phyloP scores from a whole-genome alignment of 2,113 vertebrate genomes.

The Crotalus helleri region DNA sequence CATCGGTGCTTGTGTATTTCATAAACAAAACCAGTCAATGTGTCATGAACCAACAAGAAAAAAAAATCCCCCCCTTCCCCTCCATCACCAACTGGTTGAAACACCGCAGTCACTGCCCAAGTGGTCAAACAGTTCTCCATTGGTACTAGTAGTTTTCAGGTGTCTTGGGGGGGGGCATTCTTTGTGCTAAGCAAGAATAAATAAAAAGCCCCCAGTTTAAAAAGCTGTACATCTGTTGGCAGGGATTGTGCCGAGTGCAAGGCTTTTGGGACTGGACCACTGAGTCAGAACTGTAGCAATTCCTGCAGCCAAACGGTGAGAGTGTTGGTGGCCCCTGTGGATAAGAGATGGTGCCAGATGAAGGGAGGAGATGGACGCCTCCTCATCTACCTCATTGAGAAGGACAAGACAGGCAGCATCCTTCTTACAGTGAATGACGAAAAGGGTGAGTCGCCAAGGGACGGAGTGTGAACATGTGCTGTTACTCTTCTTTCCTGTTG shows the following conservation, averaged over 20 bases:
- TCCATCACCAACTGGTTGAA: not conserved
- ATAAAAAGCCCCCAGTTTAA: not conserved
- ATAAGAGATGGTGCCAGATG: slow-evolving; percentile 61
- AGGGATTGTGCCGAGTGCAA: slow-evolving; percentile 66
- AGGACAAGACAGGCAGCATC: not conserved
- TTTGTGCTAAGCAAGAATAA: not conserved
- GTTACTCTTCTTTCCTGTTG: not conserved
- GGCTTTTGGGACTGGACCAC: slow-evolving; percentile 52
- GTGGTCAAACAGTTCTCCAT: not conserved
- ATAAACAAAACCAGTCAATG: no score
- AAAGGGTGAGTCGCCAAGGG: not conserved
- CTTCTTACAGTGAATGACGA: slow-evolving; percentile 36
- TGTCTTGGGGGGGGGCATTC: not conserved
- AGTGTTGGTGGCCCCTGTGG: not conserved
- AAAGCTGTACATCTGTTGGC: not conserved
- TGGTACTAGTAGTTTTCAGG: not conserved
- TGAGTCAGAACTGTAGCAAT: slow-evolving; percentile 54
- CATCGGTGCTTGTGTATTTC: no score
- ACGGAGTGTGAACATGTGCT: no score
- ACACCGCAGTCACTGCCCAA: not conserved
- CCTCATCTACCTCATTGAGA: slow-evolving; percentile 50
- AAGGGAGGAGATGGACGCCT: slow-evolving; percentile 48
- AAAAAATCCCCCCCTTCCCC: not conserved
- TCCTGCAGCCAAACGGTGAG: slow-evolving; percentile 44
- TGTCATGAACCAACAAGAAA: no score